phyloP scores from a whole-genome alignment of 2,113 vertebrate genomes.

The Percopsis transmontana region DNA sequence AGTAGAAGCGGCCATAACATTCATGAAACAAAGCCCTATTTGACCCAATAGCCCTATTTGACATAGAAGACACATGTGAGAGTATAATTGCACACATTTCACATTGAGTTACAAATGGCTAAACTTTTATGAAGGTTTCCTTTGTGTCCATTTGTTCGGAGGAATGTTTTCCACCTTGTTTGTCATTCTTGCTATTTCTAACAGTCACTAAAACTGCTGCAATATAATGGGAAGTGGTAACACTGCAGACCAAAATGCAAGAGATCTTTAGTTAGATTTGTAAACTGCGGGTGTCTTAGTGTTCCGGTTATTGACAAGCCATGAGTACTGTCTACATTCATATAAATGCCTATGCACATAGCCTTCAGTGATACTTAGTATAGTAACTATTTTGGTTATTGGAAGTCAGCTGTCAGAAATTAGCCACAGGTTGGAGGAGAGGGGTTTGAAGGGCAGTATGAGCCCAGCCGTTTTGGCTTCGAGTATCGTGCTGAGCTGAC shows the following conservation, averaged over 20 bases:
- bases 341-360: too few relatives aligned
- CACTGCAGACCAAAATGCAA: neutral
- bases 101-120: neutral
- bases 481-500: constrained; percentile 14
- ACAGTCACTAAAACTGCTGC: neutral
- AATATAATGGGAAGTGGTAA: neutral
- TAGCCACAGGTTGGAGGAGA: constrained; percentile 22
- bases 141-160: neutral
- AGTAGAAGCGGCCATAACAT: neutral
- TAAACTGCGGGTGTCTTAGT: too few relatives aligned
- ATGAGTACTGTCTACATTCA: too few relatives aligned
- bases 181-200: neutral
- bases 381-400: constrained; percentile 45
- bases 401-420: constrained; percentile 62
- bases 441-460: constrained; percentile 16
- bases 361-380: constrained; percentile 32
- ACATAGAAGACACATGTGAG: neutral
- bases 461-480: constrained; percentile 15
- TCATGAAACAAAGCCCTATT: neutral
- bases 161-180: neutral
- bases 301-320: too few relatives aligned
- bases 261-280: constrained; percentile 8
- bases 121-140: neutral
- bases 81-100: neutral
- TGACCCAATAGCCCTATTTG: neutral